Evolutionary conservation across 2,797 vertebrate species (phyloP).

Genomic region (Astyanax mexicanus): DNA sequence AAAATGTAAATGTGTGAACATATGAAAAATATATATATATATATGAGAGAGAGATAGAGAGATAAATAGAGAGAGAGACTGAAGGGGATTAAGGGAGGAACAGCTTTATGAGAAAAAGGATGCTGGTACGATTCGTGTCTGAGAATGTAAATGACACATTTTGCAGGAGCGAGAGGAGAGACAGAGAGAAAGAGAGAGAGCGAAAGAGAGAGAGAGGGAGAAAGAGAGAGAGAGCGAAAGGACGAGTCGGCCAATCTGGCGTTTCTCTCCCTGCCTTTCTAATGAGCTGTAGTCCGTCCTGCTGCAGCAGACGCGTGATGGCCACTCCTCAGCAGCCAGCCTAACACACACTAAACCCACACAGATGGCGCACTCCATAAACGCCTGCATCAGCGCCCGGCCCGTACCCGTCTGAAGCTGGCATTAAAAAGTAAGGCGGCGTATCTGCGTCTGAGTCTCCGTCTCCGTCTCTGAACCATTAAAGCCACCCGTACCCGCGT

Average conservation of each 20-base stretch:
- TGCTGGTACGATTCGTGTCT: background rate
- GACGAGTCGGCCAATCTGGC: conserved; percentile 6
- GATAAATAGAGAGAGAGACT: background rate
- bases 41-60: background rate
- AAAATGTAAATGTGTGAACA: too few species aligned
- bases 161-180: background rate
- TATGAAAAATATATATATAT: conserved; percentile 29
- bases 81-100: too few species aligned
- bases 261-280: conserved; percentile 45
- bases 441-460: conserved; percentile 4
- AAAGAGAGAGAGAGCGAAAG: background rate
- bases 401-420: conserved; percentile 13
- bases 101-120: background rate
- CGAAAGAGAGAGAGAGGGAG: background rate
- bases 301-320: conserved; percentile 15
- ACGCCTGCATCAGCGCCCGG: conserved; percentile 30
- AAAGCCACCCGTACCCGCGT: background rate
- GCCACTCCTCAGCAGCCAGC: conserved; percentile 28
- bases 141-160: conserved; percentile 19
- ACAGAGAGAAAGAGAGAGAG: background rate
- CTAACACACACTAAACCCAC: conserved; percentile 35
- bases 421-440: background rate
- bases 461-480: background rate
- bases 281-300: conserved; percentile 59
- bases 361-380: conserved; percentile 44